Conservation (phyloP, 2,797 vertebrate species). For the Cyprinodon diabolis region DNA sequence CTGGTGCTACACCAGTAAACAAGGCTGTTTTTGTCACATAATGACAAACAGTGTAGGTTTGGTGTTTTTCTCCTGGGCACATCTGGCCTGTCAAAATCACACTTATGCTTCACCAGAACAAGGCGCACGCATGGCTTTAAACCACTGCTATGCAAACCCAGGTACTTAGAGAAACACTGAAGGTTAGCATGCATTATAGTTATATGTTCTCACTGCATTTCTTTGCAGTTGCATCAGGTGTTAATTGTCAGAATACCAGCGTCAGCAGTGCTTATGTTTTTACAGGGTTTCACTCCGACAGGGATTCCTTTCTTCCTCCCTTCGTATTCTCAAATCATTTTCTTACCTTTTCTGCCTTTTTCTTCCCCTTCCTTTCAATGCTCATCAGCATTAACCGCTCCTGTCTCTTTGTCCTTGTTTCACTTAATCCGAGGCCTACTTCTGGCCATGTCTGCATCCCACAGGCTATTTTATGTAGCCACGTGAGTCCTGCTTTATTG, state of each 20-base stretch:
- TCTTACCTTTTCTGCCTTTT: neutral
- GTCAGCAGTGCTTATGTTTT: slow-evolving; percentile 4
- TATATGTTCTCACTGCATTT: neutral
- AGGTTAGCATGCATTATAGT: slow-evolving; percentile 4
- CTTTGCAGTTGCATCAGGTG: slow-evolving; percentile 4
- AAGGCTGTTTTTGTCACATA: slow-evolving; percentile 46
- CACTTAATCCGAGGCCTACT: slow-evolving; percentile 40
- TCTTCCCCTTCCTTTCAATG: slow-evolving; percentile 7
- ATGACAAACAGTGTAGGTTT: slow-evolving; percentile 43
- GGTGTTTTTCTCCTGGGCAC: slow-evolving; percentile 4
- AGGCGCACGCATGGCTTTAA: slow-evolving; percentile 9
- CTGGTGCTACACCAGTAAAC: slow-evolving; percentile 33
- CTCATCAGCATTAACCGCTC: neutral
- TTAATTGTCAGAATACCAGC: slow-evolving; percentile 23
- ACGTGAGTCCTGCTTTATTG: slow-evolving; percentile 50
- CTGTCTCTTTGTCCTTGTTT: slow-evolving; percentile 39
- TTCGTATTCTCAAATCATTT: slow-evolving; percentile 8
- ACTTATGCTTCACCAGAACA: neutral
- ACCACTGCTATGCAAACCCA: slow-evolving; percentile 17
- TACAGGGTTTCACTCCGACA: slow-evolving; percentile 17
- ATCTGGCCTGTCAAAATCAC: slow-evolving; percentile 13
- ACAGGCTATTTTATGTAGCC: slow-evolving; percentile 46
- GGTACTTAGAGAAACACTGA: neutral
- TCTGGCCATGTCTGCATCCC: slow-evolving; percentile 27
- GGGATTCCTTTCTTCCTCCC: slow-evolving; percentile 31